Base-by-base conservation (phyloP, 2,113 vertebrate species). In the Brachyhypopomus occidentalis region DNA sequence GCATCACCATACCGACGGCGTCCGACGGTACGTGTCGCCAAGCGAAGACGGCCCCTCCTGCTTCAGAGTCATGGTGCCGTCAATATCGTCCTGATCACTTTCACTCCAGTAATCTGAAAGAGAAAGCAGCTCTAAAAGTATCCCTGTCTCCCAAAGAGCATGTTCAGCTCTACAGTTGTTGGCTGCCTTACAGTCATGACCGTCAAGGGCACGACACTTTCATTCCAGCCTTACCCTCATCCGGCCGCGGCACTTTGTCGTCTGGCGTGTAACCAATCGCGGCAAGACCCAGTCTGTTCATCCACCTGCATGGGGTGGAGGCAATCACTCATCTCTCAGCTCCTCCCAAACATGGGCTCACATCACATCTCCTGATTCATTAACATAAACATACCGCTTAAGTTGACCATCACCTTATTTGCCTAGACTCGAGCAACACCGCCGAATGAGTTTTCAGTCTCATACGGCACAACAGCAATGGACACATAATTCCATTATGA, bases 51-150 rank as follows among this genome's bases (percentile, higher is more conserved):
- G 22, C 82, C 89, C 94, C 78, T 97, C 96, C 89, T 96, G 95
- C 85, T 96, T 97, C 86, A 97, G 90, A 1, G 96, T 96, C 91
- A 96, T 92, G 0, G 95, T 95, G 77, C 95, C 94, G 0, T 97
- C 95, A 0, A 94, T 86, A 22, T 97, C 96, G 2, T 97, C 96
- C 84, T 97, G 96, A 86, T 97, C 96, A 0, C 96, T 97, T 88
- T 97, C 96, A 16, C 96, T 97, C 96, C 96, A 97, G 89, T 97
- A 97, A 90, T 97, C 96, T 97, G 45, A 92, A 87, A 12, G 72
- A 2, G 9, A 55, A 81, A 17, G 63, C 0, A 12, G 17, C 20
- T 16, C 2, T 20, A 25, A 73, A 56, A 16, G 23, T 23, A 17
- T 14, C 8, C 34, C 56, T 27, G 1, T 5, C 66, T 69, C 34